Evolutionary conservation across 2,888 invertebrate genomes (phyloP), one percentile per base, ranked within the genome.

Genomic region (Muschampia plurimacula): DNA sequence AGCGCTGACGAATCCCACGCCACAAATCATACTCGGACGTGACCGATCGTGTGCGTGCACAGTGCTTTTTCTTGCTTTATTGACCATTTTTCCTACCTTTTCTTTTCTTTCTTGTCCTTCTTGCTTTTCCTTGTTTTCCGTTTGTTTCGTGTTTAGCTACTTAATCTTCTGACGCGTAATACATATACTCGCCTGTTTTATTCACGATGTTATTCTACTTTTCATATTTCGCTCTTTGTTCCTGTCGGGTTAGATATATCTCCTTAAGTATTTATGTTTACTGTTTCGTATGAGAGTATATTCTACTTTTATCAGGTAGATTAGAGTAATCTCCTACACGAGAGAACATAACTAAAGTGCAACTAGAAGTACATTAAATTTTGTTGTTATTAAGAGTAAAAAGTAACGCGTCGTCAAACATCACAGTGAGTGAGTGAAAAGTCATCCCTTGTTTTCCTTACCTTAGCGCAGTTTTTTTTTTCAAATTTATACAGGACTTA

Each of bases 11-110:
- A 59, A 46, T 59, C 36, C 9, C 32, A 36, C 39, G 70, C 59
- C 69, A 15, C 71, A 71, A 66, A 71, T 66, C 59, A 70, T 64
- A n/a, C 57, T 64, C 55, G 69, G 52, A 69, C 69, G 62, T 52
- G 62, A 55, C 15, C 55, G 55, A 67, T 39, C 36, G 41, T 46
- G 44, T 44, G 46, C 67, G 44, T 52, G 67, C 5, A 12, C 12
- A 41, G 52, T 36, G 66, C 52, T 66, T 66, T 52, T 7, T 57
- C 36, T 36, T 60, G 13, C 36, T 28, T 63, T 22, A 55, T 55
- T 55, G 22, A 55, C 15, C 55, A 55, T 55, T 55, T 55, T 22
- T 55, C 55, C 2, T 9, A 6, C 13, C 7, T 62, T 41, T 13
- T 62, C 62, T 36, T 36, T 3, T 39, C 6, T 39, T 32, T n/a